phyloP scores from a whole-genome alignment of 30 jellyfish, hydroid and myxozoan genomes.

The Phacellophora camtschatica region DNA sequence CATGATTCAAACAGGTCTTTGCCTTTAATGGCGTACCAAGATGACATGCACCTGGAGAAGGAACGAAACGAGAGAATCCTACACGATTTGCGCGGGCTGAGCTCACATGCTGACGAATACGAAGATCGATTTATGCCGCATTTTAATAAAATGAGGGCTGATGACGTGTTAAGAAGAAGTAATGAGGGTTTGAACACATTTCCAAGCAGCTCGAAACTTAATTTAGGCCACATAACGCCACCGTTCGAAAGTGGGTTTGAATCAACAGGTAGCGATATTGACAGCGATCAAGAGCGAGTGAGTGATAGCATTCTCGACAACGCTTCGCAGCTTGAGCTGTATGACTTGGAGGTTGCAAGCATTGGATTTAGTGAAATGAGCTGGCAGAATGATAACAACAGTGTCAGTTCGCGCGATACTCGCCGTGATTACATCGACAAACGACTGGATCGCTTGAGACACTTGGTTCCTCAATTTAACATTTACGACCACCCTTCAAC shows the following conservation, averaged over 20 bases:
- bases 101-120: not conserved
- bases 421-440: slow-evolving; percentile 48
- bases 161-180: not conserved
- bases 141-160: not conserved
- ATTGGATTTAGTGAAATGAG: slow-evolving; percentile 92
- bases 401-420: slow-evolving; percentile 28
- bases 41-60: slow-evolving; percentile 19
- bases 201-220: slow-evolving; percentile 1
- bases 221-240: slow-evolving; percentile 56
- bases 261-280: slow-evolving; percentile 83
- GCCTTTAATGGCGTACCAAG: slow-evolving; percentile 23
- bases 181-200: not conserved
- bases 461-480: slow-evolving; percentile 41
- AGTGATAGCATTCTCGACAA: slow-evolving; percentile 34
- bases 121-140: not conserved
- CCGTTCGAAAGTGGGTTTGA: slow-evolving; percentile 88
- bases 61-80: slow-evolving; percentile 55
- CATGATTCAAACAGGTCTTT: slow-evolving; percentile 37
- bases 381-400: slow-evolving; percentile 76
- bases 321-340: slow-evolving; percentile 73
- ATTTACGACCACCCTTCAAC: slow-evolving; percentile 22
- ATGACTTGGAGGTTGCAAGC: slow-evolving; percentile 83
- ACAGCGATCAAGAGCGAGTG: slow-evolving; percentile 36
- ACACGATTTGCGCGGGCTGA: slow-evolving; percentile 41
- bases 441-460: slow-evolving; percentile 33